Percentiles rank a stretch among this genome's conserved stretches.
phyloP scores from a whole-genome alignment of 2,113 vertebrate species.

The Atrichornis clamosus region DNA sequence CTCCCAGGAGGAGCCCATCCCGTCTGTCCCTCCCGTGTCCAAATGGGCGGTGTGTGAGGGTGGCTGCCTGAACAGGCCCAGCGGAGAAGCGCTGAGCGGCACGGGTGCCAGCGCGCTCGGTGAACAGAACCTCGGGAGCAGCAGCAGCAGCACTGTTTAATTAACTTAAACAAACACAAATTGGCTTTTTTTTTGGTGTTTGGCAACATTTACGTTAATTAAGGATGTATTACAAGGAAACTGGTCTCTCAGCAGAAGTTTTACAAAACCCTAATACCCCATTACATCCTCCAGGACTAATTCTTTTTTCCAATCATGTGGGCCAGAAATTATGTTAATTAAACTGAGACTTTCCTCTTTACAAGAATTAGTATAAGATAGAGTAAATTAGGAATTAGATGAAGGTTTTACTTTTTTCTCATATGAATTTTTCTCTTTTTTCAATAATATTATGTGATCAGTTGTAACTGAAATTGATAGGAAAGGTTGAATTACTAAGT shows the following conservation, averaged over 20 bases:
- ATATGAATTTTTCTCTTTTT: background rate
- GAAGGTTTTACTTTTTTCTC: background rate
- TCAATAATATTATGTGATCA: background rate
- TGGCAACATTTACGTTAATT: background rate
- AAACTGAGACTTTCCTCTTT: background rate
- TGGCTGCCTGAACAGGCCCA: accelerated
- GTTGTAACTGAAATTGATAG: background rate
- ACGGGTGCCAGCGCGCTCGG: accelerated
- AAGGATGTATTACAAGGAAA: background rate
- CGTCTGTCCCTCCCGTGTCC: accelerated
- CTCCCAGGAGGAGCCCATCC: accelerated
- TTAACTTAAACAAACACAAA: background rate
- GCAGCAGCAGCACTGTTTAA: background rate
- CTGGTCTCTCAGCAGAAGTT: background rate
- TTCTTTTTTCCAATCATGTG: background rate
- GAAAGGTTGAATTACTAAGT: background rate
- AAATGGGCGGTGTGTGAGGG: accelerated
- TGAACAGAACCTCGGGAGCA: background rate
- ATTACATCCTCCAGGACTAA: background rate
- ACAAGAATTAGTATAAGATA: background rate
- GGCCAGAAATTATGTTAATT: background rate
- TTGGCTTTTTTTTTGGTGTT: background rate
- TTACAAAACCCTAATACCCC: background rate
- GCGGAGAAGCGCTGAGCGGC: accelerated
- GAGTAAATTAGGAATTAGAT: background rate